phyloP scores from a whole-genome alignment of 2,797 vertebrate species.

The Esox masquinongy region DNA sequence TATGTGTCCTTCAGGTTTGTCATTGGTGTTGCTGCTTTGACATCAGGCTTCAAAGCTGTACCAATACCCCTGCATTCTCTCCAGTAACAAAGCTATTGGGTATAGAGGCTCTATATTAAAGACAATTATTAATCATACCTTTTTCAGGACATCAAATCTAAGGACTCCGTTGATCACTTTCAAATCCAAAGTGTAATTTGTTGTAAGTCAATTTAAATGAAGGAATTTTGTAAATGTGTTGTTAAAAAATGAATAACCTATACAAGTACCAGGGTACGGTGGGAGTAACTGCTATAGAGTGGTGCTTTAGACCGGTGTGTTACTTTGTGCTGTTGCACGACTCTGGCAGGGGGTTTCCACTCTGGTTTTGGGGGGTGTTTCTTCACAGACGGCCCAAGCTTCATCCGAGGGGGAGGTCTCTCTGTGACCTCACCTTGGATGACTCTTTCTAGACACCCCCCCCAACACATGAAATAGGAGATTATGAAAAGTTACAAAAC shows the following conservation, averaged over 20 bases:
- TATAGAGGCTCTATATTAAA: no score
- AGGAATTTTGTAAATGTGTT: background rate
- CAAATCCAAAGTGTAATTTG: no score
- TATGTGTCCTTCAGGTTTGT: no score
- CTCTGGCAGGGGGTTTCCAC: constrained; percentile 61
- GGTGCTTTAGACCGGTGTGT: background rate
- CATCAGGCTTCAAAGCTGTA: no score
- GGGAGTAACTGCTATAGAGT: background rate
- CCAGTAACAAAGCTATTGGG: no score
- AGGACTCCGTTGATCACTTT: no score
- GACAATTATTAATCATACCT: no score
- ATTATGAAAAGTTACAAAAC: background rate
- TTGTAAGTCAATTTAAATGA: no score
- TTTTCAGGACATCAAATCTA: no score
- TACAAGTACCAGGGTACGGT: background rate
- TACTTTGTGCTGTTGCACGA: constrained; percentile 58
- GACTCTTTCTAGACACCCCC: constrained; percentile 49
- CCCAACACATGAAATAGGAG: constrained; percentile 11
- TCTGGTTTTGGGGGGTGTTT: constrained; percentile 58
- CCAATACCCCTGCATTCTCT: no score
- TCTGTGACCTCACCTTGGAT: constrained; percentile 59
- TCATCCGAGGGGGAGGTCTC: constrained; percentile 43
- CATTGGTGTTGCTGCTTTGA: no score
- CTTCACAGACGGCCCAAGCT: constrained; percentile 42
- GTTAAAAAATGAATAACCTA: background rate